Base-by-base conservation (phyloP, 2,888 invertebrate genomes). In the Lycaena phlaeas region DNA sequence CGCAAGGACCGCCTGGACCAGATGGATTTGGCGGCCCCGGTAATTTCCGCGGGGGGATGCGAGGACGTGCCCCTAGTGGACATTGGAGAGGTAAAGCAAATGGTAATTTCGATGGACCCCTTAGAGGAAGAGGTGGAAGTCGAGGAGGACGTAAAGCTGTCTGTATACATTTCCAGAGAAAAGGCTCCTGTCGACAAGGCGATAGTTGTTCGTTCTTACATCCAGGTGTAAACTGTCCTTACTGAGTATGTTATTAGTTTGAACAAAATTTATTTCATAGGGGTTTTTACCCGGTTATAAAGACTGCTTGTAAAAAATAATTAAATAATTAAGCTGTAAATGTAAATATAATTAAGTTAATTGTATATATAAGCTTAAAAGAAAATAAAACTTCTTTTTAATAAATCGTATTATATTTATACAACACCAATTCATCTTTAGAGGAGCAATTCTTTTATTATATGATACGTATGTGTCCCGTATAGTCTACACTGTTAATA, bases 201-300 rank as follows among this genome's bases (percentile, higher is more conserved):
- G 92, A 92, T 54, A 90, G 90, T 53, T 96, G 96, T 74, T 89
- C 90, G 40, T 96, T 92, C 69, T 78, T 94, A 52, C 96, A 96
- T 84, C 93, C 93, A 2, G 89, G 89, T 47, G 85, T 87, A 12
- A 88, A 88, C 67, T 87, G 87, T 54, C 88, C 88, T 5, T 84
- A 65, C 62, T 85, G 65, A 54, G 37, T 36, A 34, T 15, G 37
- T 36, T 44, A 30, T 34, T 15, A 25, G n/a, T 18, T 9, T 14
- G 9, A 30, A 29, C 11, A 26, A 40, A 17, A 31, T 30, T 31
- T 29, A 10, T 10, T 26, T 37, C 27, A 26, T 12, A 22, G 31
- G 15, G 9, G 22, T 26, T 27, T 14, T 27, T 9, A 9, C 26
- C 25, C 10, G 27, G 31, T 40, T 30, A 15, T 27, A 26, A 40